A percentile compares a stretch with the other conserved stretches of the same genome.
These are phyloP conservation scores for Glaucopsyche alexis DNA, from an alignment of 2,888 invertebrate species.

Conservation along the genomic window DNA sequence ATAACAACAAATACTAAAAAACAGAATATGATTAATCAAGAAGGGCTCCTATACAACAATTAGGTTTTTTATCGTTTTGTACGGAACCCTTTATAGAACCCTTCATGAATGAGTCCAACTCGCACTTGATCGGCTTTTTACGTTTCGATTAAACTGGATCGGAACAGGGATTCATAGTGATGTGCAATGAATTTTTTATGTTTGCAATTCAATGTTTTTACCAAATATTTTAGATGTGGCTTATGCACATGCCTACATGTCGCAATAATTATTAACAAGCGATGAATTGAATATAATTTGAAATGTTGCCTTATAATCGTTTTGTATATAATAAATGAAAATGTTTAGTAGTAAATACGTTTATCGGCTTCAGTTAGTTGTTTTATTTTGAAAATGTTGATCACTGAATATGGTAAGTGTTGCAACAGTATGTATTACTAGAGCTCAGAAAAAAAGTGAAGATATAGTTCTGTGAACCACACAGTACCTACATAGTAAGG, in stretches of 20 bases:
- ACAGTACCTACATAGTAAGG: too few relatives aligned
- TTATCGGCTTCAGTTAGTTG: slow-evolving; percentile 69
- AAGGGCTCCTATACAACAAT: too few relatives aligned
- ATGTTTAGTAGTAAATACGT: slow-evolving; percentile 73
- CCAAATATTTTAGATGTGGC: slow-evolving; percentile 27
- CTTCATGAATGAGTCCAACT: too few relatives aligned
- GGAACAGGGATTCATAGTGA: background rate
- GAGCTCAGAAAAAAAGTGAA: too few relatives aligned
- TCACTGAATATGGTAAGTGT: background rate
- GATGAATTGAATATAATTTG: slow-evolving; percentile 50
- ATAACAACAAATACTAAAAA: too few relatives aligned
- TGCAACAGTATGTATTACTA: too few relatives aligned
- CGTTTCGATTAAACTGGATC: too few relatives aligned
- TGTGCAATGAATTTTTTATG: background rate
- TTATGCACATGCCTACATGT: slow-evolving; percentile 26
- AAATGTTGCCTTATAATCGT: slow-evolving; percentile 77
- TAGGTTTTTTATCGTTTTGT: too few relatives aligned
- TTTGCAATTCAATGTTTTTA: background rate
- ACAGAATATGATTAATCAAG: too few relatives aligned
- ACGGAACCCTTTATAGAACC: too few relatives aligned
- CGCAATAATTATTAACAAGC: slow-evolving; percentile 6
- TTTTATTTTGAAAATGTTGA: slow-evolving; percentile 48
- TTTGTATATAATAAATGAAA: slow-evolving; percentile 76
- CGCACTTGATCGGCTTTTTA: too few relatives aligned
- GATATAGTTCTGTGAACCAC: too few relatives aligned